Conservation (phyloP, 2,113 vertebrate genomes). For the Puma concolor region DNA sequence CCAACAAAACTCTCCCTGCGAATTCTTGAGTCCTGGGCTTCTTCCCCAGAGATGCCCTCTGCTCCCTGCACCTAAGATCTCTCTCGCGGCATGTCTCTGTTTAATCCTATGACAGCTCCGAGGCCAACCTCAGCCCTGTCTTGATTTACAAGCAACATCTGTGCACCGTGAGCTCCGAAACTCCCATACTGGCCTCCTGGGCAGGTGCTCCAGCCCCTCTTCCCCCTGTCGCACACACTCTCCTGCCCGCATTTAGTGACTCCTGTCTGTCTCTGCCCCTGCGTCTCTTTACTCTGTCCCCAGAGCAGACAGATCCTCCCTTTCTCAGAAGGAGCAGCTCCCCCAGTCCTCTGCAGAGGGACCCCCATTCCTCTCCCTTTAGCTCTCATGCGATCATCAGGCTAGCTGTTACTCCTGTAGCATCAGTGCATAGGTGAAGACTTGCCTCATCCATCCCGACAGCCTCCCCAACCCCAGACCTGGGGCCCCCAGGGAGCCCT, state of each 20-base stretch:
- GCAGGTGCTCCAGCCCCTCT: background rate
- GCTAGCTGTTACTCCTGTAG: accelerated
- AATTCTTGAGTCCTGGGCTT: background rate
- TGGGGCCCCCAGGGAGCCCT: background rate
- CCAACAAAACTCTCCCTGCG: background rate
- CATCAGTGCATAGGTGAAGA: background rate
- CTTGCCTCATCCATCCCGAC: background rate
- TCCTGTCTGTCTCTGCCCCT: background rate
- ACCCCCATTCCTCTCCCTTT: background rate
- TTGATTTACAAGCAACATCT: background rate
- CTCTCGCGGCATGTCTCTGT: background rate
- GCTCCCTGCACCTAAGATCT: background rate
- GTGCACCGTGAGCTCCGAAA: background rate
- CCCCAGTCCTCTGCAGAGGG: too few species aligned
- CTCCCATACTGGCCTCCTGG: background rate
- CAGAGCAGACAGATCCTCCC: background rate
- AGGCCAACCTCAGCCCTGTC: background rate
- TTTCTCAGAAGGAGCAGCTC: background rate
- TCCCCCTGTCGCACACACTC: background rate
- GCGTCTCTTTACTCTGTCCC: background rate
- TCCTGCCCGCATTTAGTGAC: background rate
- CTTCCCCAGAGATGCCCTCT: background rate
- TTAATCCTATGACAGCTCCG: background rate
- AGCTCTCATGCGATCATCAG: background rate
- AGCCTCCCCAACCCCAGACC: background rate